These are phyloP conservation scores for Shargacucullia verbasci DNA, from an alignment of 2,888 invertebrate genomes.

Conservation along the genomic window DNA sequence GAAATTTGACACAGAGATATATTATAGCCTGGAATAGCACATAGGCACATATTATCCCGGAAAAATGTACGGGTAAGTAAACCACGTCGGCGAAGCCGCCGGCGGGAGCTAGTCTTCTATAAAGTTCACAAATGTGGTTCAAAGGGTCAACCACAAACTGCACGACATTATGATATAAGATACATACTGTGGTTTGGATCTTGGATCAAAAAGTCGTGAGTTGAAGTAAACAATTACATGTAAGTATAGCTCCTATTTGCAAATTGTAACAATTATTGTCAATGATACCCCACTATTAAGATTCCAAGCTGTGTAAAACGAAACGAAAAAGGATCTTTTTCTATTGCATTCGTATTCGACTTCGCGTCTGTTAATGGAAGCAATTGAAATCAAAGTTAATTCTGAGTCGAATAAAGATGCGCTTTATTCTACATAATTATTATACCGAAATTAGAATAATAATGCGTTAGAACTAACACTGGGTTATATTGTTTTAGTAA, in stretches of 20 bases:
- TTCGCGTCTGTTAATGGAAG: background rate
- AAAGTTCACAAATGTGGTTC: conserved; percentile 26
- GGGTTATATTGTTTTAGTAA: too few relatives aligned
- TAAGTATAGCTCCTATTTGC: conserved; percentile 5
- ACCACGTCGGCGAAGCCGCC: too few relatives aligned
- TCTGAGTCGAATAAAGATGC: conserved; percentile 1
- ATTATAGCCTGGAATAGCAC: too few relatives aligned
- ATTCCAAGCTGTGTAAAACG: conserved; percentile 7
- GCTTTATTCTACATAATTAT: conserved; percentile 1
- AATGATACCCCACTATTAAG: conserved; percentile 1
- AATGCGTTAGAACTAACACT: too few relatives aligned
- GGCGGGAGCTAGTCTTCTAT: conserved; percentile 6
- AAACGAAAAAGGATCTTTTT: background rate
- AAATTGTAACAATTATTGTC: background rate
- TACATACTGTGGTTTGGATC: conserved; percentile 4
- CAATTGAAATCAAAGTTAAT: too few relatives aligned
- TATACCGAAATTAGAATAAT: background rate
- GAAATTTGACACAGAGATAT: too few relatives aligned
- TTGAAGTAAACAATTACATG: background rate
- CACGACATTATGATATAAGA: conserved; percentile 28
- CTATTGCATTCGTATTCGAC: background rate
- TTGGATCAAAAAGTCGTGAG: conserved; percentile 7
- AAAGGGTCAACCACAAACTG: conserved; percentile 26
- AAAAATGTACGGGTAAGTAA: too few relatives aligned
- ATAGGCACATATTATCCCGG: too few relatives aligned